phyloP scores from a whole-genome alignment of 53 echinoderm and acorn worm genomes.

The Arbacia lixula region DNA sequence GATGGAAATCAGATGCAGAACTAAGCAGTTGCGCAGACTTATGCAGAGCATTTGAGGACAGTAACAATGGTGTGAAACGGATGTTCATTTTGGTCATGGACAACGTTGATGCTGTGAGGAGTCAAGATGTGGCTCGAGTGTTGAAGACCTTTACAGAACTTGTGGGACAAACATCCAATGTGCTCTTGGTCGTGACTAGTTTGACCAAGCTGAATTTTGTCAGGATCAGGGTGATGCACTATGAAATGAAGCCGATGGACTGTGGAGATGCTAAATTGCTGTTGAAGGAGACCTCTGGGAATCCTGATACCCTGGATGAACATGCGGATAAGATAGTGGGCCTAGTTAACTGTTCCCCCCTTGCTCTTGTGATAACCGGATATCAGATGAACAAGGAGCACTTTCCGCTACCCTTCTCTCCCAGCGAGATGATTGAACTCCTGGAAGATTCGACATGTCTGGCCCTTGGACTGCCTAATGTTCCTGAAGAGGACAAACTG shows the following conservation, averaged over 20 bases:
- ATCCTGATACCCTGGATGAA: neutral
- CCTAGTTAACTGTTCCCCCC: neutral
- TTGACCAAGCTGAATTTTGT: neutral
- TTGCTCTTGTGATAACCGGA: slow-evolving; percentile 13
- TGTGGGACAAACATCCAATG: neutral
- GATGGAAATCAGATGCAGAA: neutral
- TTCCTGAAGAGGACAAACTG: neutral
- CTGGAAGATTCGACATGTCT: neutral
- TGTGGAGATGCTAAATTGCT: neutral
- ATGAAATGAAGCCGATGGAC: neutral
- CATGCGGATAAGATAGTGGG: neutral
- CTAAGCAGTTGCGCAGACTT: too few species aligned
- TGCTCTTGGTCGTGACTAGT: neutral
- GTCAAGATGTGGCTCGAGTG: neutral
- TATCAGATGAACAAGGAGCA: slow-evolving; percentile 1
- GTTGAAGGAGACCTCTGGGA: slow-evolving; percentile 18
- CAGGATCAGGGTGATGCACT: neutral
- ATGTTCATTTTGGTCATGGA: neutral
- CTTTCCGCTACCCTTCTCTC: neutral
- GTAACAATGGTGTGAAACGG: neutral
- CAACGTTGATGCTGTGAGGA: slow-evolving; percentile 3
- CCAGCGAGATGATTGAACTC: slow-evolving; percentile 9
- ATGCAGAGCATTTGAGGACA: too few species aligned
- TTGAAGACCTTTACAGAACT: neutral
- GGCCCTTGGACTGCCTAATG: neutral